These are phyloP conservation scores for Muscicapa striata DNA, from an alignment of 2,797 vertebrate genomes.

Conservation along the genomic window DNA sequence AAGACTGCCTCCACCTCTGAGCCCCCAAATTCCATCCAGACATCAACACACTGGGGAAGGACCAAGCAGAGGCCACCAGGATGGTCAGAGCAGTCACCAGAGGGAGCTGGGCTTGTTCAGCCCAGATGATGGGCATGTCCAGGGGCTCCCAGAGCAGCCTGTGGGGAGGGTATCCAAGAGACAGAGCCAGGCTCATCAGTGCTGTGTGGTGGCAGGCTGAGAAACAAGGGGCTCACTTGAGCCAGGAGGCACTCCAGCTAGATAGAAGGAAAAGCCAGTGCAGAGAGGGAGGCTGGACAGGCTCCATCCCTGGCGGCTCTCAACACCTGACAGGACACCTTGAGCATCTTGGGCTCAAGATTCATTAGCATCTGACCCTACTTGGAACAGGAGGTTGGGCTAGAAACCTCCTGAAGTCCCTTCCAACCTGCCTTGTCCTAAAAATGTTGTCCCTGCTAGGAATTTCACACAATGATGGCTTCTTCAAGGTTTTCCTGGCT, in stretches of 20 bases:
- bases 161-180: neutral
- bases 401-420: neutral
- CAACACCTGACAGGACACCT: neutral
- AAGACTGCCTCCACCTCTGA: fast-evolving
- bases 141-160: neutral
- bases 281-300: neutral
- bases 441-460: neutral
- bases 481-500: neutral
- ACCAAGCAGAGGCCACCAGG: neutral
- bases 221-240: neutral
- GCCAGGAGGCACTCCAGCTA: neutral
- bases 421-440: neutral
- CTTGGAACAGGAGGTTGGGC: neutral
- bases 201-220: neutral
- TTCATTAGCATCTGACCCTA: neutral
- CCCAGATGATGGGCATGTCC: neutral
- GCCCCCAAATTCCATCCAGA: neutral
- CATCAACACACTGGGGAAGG: neutral
- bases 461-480: neutral
- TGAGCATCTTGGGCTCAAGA: neutral
- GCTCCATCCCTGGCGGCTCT: neutral
- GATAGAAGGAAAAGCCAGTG: neutral
- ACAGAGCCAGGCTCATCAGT: neutral
- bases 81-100: neutral
- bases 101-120: neutral